Percentiles rank a stretch among this genome's conserved stretches.
These are phyloP conservation scores for Papilio aristodemus DNA, from an alignment of 1,140 invertebrate species.

Conservation along the genomic window DNA sequence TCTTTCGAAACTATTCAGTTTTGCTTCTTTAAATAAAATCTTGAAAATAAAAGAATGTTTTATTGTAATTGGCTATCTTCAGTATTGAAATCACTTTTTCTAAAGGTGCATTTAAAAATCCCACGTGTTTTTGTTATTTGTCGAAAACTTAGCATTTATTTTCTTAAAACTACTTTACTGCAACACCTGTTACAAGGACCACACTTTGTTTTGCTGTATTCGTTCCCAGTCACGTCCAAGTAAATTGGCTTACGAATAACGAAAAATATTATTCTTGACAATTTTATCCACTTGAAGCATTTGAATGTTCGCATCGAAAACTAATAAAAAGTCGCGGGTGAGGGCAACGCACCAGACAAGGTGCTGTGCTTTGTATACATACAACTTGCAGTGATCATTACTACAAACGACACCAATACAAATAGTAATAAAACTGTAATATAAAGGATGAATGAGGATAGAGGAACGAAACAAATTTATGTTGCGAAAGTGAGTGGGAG, in stretches of 20 bases:
- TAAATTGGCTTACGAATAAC: background rate
- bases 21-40: too few species aligned
- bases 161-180: background rate
- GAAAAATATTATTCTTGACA: background rate
- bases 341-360: constrained; percentile 12
- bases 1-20: too few species aligned
- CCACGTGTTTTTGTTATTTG: background rate
- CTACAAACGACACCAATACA: too few species aligned
- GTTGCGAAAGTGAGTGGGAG: too few species aligned
- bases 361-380: background rate
- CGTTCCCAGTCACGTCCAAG: background rate
- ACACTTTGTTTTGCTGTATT: background rate
- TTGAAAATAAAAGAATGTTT: too few species aligned
- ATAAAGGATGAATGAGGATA: too few species aligned
- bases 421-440: too few species aligned
- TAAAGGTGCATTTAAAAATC: background rate
- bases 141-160: background rate
- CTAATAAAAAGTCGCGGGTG: background rate
- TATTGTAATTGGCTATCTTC: too few species aligned
- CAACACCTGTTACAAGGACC: background rate
- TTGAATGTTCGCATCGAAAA: background rate
- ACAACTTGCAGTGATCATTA: too few species aligned
- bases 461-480: too few species aligned
- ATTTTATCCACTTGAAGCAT: background rate
- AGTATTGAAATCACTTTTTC: too few species aligned